Conservation (phyloP, 2,888 invertebrate species). For the Cheilosia pagana region DNA sequence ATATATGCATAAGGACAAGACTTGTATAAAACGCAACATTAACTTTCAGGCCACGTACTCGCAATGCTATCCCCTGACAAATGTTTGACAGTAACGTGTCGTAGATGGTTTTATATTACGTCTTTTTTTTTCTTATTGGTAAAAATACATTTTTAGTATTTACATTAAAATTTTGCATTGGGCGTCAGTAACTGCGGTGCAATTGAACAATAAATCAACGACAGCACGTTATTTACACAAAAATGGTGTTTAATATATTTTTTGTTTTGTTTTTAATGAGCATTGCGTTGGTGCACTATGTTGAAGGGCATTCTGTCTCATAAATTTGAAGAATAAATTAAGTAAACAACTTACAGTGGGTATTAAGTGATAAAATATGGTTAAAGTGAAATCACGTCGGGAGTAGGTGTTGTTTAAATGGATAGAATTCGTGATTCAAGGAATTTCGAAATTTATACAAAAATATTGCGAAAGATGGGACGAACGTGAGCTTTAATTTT, state of each 20-base stretch:
- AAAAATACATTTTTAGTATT: background rate
- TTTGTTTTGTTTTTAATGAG: background rate
- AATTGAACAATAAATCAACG: background rate
- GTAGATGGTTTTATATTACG: background rate
- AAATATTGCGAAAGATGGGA: no score
- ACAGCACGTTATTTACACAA: background rate
- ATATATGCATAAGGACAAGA: background rate
- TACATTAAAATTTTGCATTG: background rate
- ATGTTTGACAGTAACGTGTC: background rate
- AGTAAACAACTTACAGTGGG: background rate
- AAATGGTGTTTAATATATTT: background rate
- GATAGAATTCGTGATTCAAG: background rate
- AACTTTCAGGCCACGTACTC: slow-evolving; percentile 1
- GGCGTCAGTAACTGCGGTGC: background rate
- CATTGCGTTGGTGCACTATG: background rate
- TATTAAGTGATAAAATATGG: background rate
- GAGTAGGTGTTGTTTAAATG: background rate
- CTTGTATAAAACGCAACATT: background rate
- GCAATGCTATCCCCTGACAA: background rate
- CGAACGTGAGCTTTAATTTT: no score
- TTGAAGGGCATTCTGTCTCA: background rate
- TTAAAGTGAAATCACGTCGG: background rate
- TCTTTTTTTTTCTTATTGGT: background rate
- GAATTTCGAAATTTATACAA: background rate
- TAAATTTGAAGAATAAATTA: background rate